Evolutionary conservation across 2,797 vertebrate species (phyloP), one percentile per base, ranked within the genome.

Genomic region (Crypturellus tataupa): DNA sequence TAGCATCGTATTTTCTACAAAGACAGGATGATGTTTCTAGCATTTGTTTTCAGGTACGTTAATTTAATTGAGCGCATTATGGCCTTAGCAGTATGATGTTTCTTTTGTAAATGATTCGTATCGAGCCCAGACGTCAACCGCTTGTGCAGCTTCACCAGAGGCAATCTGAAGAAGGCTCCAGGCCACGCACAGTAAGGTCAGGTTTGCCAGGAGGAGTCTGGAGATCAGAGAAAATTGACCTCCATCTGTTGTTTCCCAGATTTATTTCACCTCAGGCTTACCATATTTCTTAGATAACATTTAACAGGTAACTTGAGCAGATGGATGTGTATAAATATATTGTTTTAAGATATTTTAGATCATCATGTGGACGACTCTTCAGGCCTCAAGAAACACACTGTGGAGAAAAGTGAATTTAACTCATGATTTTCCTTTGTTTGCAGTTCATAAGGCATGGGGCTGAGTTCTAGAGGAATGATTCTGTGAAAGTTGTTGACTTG

Each of bases 91-190:
- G 53, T 27, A 4, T 65, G 73, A 53, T 90, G 51, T 94, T 97
- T 96, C 94, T 90, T 89, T 94, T 89, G 60, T 91, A 95, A 95
- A 87, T 95, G 69, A 89, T 91, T 97, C 46, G 25, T 95, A 63
- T 85, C 31, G 27, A 17, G 46, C 94, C 59, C 33, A 39, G 42
- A 93, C 81, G 56, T 77, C 62, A 90, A 44, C 64, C 80, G 92
- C 80, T 85, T 97, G 46, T 29, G 23, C 86, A 87, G 58, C 93
- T 97, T 94, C 80, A 94, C 85, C 68, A 87, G 84, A 87, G 95
- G 80, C 94, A 89, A 91, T 96, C 90, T 95, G 94, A 73, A 62
- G 59, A 88, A 91, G 39, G 58, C 93, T 93, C 53, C 91, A 69
- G 93, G 79, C 70, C 65, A 37, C 94, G 95, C 85, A 65, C 70